Evolutionary conservation across 2,888 invertebrate species (phyloP), one percentile per base, ranked within the genome.

Genomic region (Aquatica leii): DNA sequence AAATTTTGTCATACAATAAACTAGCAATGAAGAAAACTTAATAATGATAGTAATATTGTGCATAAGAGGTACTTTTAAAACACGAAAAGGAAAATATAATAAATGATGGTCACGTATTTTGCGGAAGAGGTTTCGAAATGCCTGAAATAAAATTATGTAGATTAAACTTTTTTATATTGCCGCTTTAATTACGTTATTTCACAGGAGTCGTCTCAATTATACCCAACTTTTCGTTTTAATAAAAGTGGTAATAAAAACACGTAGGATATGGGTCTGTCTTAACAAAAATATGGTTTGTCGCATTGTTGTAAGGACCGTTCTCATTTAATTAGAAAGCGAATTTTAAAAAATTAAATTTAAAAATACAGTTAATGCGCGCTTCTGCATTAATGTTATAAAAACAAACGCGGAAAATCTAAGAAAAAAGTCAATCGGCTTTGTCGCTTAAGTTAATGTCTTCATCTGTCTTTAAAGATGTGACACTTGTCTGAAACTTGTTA

Each of bases 101-200:
- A 37, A 34, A 59, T 59, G 46, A 35, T 46, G 59, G 59, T 59
- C 59, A 59, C 59, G 59, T 59, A 58, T 51, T 58, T 53, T 46
- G 59, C 59, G 59, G 52, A 48, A 52, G 59, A 53, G 51, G 41
- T 37, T 58, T 53, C 53, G 53, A 59, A 48, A 59, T 59, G 52
- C 41, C 52, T 52, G 51, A 59, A 59, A 59, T 59, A 59, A 59
- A 59, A 59, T 59, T 59, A 59, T 59, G 59, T 59, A 59, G 59
- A 59, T 59, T 59, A 53, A 43, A 59, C 59, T 59, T 59, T 57
- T 58, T 59, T 59, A 59, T 53, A 59, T 59, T 18, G 59, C 48
- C 35, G 53, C 53, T 52, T 58, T 59, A 59, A 59, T 59, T 59
- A 43, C 59, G 52, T 59, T 59, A 59, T 59, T 59, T 59, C 59